Evolutionary conservation across 1,140 invertebrate species (phyloP).

Genomic region (Diorhabda carinulata): DNA sequence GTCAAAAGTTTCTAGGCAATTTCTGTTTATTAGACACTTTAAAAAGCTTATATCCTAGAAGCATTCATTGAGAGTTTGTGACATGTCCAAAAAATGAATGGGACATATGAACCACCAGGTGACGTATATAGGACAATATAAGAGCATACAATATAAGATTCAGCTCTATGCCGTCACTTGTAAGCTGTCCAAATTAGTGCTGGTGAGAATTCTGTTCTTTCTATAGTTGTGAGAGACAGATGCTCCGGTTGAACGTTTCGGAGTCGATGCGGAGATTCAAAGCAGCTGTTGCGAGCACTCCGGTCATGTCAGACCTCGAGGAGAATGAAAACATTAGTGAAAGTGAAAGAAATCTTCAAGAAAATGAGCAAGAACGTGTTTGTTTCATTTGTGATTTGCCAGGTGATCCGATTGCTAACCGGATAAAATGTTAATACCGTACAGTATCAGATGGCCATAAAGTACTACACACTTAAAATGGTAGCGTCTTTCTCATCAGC

Average conservation of each 20-base stretch:
- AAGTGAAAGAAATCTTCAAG: constrained; percentile 10
- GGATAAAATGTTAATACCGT: constrained; percentile 12
- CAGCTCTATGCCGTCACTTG: too few species aligned
- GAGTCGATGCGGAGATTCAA: neutral
- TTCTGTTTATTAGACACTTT: too few species aligned
- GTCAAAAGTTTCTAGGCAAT: too few species aligned
- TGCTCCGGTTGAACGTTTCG: neutral
- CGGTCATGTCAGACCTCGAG: constrained; percentile 4
- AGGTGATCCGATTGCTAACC: constrained; percentile 8
- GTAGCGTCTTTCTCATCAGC: constrained; percentile 10
- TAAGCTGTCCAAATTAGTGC: too few species aligned
- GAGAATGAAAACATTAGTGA: constrained; percentile 4
- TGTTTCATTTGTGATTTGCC: constrained; percentile 11
- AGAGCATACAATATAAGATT: too few species aligned
- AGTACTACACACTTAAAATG: constrained; percentile 9
- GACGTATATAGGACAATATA: too few species aligned
- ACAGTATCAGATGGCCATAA: constrained; percentile 16
- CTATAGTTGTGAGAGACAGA: too few species aligned
- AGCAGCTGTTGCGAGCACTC: neutral
- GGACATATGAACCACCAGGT: too few species aligned
- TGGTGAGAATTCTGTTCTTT: too few species aligned
- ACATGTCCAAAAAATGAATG: too few species aligned
- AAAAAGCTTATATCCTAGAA: too few species aligned
- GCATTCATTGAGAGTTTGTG: too few species aligned
- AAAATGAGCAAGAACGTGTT: constrained; percentile 10